Evolutionary conservation across 1,140 invertebrate species (phyloP).

Genomic region (Pseudachorutes palmiensis): DNA sequence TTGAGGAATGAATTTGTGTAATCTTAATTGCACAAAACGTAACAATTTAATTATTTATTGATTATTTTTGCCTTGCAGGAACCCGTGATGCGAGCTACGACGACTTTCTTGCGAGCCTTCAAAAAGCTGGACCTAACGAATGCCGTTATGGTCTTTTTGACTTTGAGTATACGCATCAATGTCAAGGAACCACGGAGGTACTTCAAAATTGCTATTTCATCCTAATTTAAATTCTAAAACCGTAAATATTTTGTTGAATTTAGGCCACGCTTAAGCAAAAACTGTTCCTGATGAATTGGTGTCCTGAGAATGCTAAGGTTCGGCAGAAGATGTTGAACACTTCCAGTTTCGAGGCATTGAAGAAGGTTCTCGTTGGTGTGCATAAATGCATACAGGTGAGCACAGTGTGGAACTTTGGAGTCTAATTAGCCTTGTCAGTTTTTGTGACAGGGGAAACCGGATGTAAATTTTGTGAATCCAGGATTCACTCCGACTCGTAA

Average conservation of each 20-base stretch:
- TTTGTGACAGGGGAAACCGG: background rate
- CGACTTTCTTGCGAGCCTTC: conserved; percentile 79
- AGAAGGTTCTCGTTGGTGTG: conserved; percentile 88
- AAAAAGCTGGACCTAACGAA: conserved; percentile 77
- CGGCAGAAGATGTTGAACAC: conserved; percentile 99
- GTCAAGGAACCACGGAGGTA: conserved; percentile 81
- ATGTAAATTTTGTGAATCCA: too few species aligned
- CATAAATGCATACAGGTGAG: conserved; percentile 86
- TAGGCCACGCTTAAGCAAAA: conserved; percentile 87
- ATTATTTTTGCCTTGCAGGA: too few species aligned
- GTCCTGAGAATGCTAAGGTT: conserved; percentile 91
- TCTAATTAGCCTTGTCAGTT: too few species aligned
- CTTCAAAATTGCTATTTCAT: conserved; percentile 8
- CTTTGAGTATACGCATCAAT: conserved; percentile 91
- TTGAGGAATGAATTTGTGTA: too few species aligned
- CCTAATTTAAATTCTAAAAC: conserved; percentile 18
- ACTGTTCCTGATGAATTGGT: conserved; percentile 92
- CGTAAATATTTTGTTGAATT: conserved; percentile 5
- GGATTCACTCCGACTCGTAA: too few species aligned
- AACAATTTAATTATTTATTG: too few species aligned
- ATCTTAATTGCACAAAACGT: too few species aligned
- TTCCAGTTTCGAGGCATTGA: conserved; percentile 89
- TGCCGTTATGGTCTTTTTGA: conserved; percentile 92
- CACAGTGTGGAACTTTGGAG: too few species aligned
- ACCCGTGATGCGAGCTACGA: conserved; percentile 78